Evolutionary conservation across 2,888 invertebrate species (phyloP).

Genomic region (Papilio protenor): DNA sequence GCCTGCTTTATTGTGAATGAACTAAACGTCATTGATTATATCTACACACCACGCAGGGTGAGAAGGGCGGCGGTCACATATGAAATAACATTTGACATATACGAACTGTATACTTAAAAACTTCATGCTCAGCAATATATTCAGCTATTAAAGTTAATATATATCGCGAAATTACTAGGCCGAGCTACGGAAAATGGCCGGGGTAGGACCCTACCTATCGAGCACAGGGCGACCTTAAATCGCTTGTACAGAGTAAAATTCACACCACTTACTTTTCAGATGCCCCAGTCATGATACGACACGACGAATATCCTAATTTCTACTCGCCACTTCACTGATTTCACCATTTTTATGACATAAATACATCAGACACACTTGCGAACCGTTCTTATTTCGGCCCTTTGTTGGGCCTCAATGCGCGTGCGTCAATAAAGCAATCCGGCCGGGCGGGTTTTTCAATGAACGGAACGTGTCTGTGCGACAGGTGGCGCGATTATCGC

Average conservation of each 20-base stretch:
- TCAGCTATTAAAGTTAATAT: conserved; percentile 18
- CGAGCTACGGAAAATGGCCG: conserved; percentile 80
- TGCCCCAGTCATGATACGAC: conserved; percentile 95
- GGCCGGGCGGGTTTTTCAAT: conserved; percentile 81
- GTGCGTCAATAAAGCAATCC: conserved; percentile 80
- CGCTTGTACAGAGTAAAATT: conserved; percentile 67
- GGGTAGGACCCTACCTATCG: conserved; percentile 76
- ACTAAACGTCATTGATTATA: conserved; percentile 79
- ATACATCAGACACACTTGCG: conserved; percentile 86
- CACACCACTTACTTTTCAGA: conserved; percentile 92
- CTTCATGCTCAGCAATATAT: conserved; percentile 43
- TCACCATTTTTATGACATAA: conserved; percentile 93
- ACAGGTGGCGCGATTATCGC: conserved; percentile 80
- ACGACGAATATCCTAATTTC: conserved; percentile 93
- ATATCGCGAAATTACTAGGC: conserved; percentile 60
- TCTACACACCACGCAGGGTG: conserved; percentile 67
- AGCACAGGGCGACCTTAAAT: conserved; percentile 69
- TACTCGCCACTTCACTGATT: conserved; percentile 91
- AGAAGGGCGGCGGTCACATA: conserved; percentile 78
- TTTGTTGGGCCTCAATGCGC: conserved; percentile 83
- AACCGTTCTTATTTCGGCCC: conserved; percentile 82
- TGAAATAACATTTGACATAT: conserved; percentile 50
- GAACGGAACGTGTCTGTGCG: conserved; percentile 72
- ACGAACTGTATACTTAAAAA: conserved; percentile 49
- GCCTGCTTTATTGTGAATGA: conserved; percentile 81